Conservation (phyloP, 2,888 invertebrate genomes). For the Apodemia duryi region DNA sequence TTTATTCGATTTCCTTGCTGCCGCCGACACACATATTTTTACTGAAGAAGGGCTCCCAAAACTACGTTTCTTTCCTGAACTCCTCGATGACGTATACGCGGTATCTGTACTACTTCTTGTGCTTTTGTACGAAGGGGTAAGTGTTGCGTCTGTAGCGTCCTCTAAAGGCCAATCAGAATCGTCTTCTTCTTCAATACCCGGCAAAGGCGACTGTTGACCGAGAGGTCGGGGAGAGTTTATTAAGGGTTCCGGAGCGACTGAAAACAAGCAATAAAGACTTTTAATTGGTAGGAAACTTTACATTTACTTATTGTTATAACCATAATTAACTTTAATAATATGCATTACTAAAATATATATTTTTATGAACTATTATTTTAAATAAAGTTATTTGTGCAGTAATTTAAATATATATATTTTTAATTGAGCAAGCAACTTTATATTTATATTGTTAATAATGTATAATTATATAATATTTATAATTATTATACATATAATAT, state of each 20-base stretch:
- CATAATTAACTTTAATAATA: not conserved
- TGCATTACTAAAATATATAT: not conserved
- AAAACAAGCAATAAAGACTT: constrained; percentile 46
- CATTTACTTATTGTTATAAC: no score
- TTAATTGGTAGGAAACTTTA: not conserved
- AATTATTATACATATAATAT: no score
- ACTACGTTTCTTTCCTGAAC: constrained; percentile 73
- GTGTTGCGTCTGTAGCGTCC: constrained; percentile 71
- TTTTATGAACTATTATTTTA: not conserved
- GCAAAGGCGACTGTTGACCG: constrained; percentile 86
- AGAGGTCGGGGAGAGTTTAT: constrained; percentile 78
- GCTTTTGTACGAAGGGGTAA: constrained; percentile 74
- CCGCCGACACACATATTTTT: constrained; percentile 76
- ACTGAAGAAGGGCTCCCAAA: constrained; percentile 80
- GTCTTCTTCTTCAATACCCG: constrained; percentile 91
- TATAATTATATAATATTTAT: no score
- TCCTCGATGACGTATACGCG: constrained; percentile 68
- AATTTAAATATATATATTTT: no score
- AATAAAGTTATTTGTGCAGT: no score
- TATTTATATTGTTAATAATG: no score
- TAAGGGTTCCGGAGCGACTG: constrained; percentile 76
- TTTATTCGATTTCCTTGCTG: constrained; percentile 73
- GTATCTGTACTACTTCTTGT: constrained; percentile 74
- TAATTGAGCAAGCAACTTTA: no score
- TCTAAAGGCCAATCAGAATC: constrained; percentile 81